Evolutionary conservation across 1,140 invertebrate genomes (phyloP).

Genomic region (Pseudomyrmex sp.): DNA sequence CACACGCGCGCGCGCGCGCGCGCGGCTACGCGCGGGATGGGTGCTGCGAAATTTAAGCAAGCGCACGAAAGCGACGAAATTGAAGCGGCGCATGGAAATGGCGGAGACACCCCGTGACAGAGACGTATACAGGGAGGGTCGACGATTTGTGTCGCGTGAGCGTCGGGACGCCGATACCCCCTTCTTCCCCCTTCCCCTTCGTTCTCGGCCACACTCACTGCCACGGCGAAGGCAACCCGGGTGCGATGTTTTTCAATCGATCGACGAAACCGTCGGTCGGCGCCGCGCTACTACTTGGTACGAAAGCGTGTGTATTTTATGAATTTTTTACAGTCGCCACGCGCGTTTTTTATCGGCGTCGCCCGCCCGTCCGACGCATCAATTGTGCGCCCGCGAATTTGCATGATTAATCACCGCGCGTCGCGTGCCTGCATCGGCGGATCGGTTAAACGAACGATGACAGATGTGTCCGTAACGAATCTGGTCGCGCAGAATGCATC

Average conservation of each 20-base stretch:
- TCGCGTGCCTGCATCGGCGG: slow-evolving; percentile 64
- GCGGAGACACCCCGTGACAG: slow-evolving; percentile 70
- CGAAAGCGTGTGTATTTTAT: slow-evolving; percentile 63
- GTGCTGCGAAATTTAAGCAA: slow-evolving; percentile 66
- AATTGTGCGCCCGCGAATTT: slow-evolving; percentile 60
- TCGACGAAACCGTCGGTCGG: slow-evolving; percentile 52
- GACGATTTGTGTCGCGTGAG: slow-evolving; percentile 64
- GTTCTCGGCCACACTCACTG: not conserved
- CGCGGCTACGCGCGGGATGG: not conserved
- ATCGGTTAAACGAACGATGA: slow-evolving; percentile 68
- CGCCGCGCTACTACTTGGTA: slow-evolving; percentile 65
- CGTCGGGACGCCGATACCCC: slow-evolving; percentile 3
- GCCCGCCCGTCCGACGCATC: slow-evolving; percentile 31
- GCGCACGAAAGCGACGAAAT: slow-evolving; percentile 65
- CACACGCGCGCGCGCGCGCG: not conserved
- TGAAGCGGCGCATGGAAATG: slow-evolving; percentile 71
- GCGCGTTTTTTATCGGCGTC: slow-evolving; percentile 63
- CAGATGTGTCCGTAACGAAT: slow-evolving; percentile 45
- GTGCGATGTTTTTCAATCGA: slow-evolving; percentile 61
- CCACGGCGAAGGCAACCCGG: slow-evolving; percentile 13
- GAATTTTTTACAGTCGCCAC: slow-evolving; percentile 65
- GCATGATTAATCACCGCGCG: slow-evolving; percentile 72
- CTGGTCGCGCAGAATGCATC: slow-evolving; percentile 53
- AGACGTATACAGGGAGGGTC: slow-evolving; percentile 56
- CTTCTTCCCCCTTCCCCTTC: not conserved